Evolutionary conservation across 2,113 vertebrate genomes (phyloP).

Genomic region (Mugil cephalus): DNA sequence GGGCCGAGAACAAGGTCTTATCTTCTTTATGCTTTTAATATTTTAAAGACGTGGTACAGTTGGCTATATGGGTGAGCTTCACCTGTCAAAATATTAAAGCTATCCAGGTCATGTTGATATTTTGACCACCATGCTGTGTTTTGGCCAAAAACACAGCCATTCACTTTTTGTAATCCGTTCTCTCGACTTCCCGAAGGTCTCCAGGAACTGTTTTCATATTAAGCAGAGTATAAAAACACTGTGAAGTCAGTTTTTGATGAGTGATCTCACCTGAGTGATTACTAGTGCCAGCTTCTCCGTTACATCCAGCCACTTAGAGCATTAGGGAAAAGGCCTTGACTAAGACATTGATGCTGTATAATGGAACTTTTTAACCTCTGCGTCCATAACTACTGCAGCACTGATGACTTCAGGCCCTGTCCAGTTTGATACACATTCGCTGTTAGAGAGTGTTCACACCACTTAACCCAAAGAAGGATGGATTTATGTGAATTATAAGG

Average conservation of each 20-base stretch:
- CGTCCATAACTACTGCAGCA: not conserved
- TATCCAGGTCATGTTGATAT: slow-evolving; percentile 33
- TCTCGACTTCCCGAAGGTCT: slow-evolving; percentile 24
- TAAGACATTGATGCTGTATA: not conserved
- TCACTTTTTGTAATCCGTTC: slow-evolving; percentile 3
- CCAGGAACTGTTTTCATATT: slow-evolving; percentile 25
- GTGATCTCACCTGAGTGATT: not conserved
- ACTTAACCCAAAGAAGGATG: not conserved
- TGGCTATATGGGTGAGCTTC: too few relatives aligned
- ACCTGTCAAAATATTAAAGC: too few relatives aligned
- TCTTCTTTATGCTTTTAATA: too few relatives aligned
- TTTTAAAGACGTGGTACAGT: too few relatives aligned
- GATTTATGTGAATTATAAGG: not conserved
- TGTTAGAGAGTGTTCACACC: too few relatives aligned
- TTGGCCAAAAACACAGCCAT: slow-evolving; percentile 48
- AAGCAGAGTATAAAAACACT: not conserved
- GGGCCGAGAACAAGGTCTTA: too few relatives aligned
- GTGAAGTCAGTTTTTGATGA: too few relatives aligned
- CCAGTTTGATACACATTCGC: not conserved
- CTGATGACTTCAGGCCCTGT: not conserved
- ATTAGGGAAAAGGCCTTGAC: too few relatives aligned
- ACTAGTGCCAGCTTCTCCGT: too few relatives aligned
- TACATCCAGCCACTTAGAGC: too few relatives aligned
- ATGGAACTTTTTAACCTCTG: not conserved
- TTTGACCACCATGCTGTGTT: slow-evolving; percentile 59